Conservation (phyloP, 1,140 invertebrate species). For the Euborellia annulipes region DNA sequence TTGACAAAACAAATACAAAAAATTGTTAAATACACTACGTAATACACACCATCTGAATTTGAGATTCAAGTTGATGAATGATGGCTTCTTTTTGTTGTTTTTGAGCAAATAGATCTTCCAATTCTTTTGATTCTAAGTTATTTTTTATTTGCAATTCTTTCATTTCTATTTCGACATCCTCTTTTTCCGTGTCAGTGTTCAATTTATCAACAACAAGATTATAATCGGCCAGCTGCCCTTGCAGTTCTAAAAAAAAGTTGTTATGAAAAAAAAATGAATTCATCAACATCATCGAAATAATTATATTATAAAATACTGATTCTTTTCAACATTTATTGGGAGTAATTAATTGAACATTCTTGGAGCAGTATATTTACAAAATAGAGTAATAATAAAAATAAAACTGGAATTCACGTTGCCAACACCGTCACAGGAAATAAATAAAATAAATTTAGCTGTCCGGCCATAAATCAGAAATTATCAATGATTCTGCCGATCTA, state of each 20-base stretch:
- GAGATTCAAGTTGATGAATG: slow-evolving; percentile 44
- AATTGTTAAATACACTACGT: no score
- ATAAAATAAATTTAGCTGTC: no score
- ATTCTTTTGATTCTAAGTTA: slow-evolving; percentile 40
- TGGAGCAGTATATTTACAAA: background rate
- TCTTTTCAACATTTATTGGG: no score
- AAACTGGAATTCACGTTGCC: no score
- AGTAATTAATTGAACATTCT: no score
- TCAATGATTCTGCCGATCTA: no score
- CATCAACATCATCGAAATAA: no score
- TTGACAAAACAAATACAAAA: no score
- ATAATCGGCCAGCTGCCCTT: slow-evolving; percentile 62
- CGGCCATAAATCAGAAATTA: no score
- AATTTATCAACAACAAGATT: slow-evolving; percentile 56
- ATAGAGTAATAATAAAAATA: background rate
- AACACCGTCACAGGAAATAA: no score
- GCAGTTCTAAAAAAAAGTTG: slow-evolving; percentile 33
- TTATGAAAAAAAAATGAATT: no score
- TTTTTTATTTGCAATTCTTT: slow-evolving; percentile 37
- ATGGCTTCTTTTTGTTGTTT: slow-evolving; percentile 47
- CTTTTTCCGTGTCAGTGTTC: slow-evolving; percentile 42
- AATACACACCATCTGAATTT: slow-evolving; percentile 49
- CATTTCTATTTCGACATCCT: slow-evolving; percentile 41
- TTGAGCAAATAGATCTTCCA: slow-evolving; percentile 47
- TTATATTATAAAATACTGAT: no score